These are phyloP conservation scores for Glossosoma conforme DNA, from an alignment of 1,140 invertebrate genomes.

Conservation along the genomic window DNA sequence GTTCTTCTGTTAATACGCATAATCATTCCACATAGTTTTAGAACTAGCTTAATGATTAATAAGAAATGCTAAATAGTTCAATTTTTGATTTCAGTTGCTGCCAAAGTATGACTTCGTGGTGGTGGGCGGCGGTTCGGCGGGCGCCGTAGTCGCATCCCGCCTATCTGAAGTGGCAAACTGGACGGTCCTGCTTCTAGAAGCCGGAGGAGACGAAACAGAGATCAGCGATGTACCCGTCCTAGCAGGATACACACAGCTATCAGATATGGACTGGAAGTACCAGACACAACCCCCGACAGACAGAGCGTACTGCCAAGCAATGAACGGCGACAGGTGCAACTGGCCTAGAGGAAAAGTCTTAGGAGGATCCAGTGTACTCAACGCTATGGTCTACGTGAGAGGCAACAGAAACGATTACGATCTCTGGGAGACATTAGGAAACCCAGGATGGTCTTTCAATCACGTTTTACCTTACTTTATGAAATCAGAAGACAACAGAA, in stretches of 20 bases:
- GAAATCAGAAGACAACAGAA: constrained; percentile 84
- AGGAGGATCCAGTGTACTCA: constrained; percentile 91
- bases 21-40: too few relatives aligned
- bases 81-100: constrained; percentile 61
- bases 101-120: constrained; percentile 78
- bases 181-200: constrained; percentile 77
- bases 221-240: constrained; percentile 73
- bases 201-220: constrained; percentile 76
- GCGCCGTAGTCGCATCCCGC: constrained; percentile 86
- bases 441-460: constrained; percentile 85
- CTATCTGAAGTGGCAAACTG: constrained; percentile 75
- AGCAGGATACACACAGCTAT: constrained; percentile 70
- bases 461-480: constrained; percentile 83
- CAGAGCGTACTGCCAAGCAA: constrained; percentile 72
- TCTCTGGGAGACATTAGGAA: constrained; percentile 81
- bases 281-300: constrained; percentile 75
- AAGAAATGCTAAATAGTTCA: too few relatives aligned
- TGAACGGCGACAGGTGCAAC: constrained; percentile 78
- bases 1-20: too few relatives aligned
- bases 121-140: constrained; percentile 89
- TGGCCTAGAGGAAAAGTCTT: constrained; percentile 85
- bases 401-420: constrained; percentile 91
- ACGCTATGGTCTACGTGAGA: constrained; percentile 93
- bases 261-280: constrained; percentile 89
- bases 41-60: too few relatives aligned